Percentiles rank a stretch among this genome's conserved stretches.
Evolutionary conservation across 2,888 invertebrate species (phyloP).

Genomic region (Dolichomitus sp.): DNA sequence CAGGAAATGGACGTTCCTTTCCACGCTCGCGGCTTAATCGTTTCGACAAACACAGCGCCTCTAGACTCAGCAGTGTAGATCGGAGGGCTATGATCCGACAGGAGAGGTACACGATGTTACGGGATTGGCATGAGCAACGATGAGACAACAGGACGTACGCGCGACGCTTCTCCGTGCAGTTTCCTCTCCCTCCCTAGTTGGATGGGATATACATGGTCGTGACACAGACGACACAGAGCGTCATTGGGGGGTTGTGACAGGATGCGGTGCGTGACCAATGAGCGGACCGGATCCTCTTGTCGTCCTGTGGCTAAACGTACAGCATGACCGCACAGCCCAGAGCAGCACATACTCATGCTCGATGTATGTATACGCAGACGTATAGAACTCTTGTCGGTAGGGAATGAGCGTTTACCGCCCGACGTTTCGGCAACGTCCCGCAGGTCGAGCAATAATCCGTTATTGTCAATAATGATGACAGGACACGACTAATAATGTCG

Average conservation of each 20-base stretch:
- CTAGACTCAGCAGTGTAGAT: conserved; percentile 49
- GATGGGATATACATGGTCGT: conserved; percentile 33
- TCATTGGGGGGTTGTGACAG: conserved; percentile 66
- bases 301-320: conserved; percentile 65
- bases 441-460: conserved; percentile 31
- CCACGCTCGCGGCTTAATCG: conserved; percentile 10
- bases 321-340: conserved; percentile 27
- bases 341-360: conserved; percentile 18
- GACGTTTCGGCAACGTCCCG: conserved; percentile 11
- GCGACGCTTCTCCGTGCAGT: conserved; percentile 48
- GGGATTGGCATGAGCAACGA: conserved; percentile 68
- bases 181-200: conserved; percentile 23
- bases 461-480: conserved; percentile 20
- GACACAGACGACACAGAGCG: conserved; percentile 42
- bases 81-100: conserved; percentile 70
- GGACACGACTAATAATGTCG: not conserved
- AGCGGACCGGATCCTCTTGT: conserved; percentile 60
- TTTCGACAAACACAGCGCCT: conserved; percentile 41
- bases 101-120: conserved; percentile 60
- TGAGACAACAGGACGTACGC: conserved; percentile 71
- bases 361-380: conserved; percentile 8
- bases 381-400: not conserved
- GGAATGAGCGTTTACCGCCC: conserved; percentile 24
- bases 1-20: not conserved
- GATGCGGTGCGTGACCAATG: conserved; percentile 73